phyloP scores from a whole-genome alignment of 2,797 vertebrate species.

The Liasis olivaceus region DNA sequence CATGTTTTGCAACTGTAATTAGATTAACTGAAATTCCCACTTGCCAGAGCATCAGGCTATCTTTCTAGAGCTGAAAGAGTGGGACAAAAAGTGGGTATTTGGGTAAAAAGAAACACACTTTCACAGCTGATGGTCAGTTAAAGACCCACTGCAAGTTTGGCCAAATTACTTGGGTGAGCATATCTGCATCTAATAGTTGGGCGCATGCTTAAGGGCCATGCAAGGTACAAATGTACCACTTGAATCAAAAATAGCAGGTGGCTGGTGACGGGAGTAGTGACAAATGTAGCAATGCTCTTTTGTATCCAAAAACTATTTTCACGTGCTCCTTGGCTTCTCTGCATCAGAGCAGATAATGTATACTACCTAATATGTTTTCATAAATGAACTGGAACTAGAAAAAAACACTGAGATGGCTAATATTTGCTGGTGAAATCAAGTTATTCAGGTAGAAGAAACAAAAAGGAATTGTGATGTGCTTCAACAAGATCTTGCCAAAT shows the following conservation, averaged over 20 bases:
- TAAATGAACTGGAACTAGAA: not conserved
- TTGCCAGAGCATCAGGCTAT: not conserved
- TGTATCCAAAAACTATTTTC: not conserved
- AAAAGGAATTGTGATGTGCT: not conserved
- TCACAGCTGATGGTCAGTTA: not conserved
- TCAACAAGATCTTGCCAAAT: not conserved
- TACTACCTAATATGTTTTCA: not conserved
- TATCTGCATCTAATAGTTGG: not conserved
- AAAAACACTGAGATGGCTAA: not conserved
- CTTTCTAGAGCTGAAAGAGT: not conserved
- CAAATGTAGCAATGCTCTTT: not conserved
- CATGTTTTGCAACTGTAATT: not conserved
- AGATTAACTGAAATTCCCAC: not conserved
- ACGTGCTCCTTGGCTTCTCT: not conserved
- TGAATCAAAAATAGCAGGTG: slow-evolving; percentile 8
- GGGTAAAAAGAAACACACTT: not conserved
- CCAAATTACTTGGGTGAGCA: not conserved
- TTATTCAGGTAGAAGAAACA: not conserved
- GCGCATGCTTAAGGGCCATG: not conserved
- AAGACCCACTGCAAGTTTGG: not conserved
- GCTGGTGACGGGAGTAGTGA: not conserved
- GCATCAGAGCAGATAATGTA: too few species aligned
- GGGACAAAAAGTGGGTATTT: not conserved
- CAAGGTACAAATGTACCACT: not conserved
- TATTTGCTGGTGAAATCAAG: not conserved